phyloP scores from a whole-genome alignment of 2,113 vertebrate genomes.

The Saiga tatarica region DNA sequence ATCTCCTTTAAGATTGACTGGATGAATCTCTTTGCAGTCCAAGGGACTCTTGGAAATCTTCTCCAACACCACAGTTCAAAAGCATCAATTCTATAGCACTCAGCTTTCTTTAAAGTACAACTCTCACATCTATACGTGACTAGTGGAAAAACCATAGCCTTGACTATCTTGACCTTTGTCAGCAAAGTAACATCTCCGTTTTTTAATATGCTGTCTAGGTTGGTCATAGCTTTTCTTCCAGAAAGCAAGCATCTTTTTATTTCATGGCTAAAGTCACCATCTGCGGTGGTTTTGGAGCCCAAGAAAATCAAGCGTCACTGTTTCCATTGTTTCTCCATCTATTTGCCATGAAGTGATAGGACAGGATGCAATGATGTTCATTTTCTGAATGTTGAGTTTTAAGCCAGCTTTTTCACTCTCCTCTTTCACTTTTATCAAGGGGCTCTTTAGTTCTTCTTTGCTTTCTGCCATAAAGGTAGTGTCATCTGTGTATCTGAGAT shows the following conservation, averaged over 20 bases:
- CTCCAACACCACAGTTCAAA: neutral
- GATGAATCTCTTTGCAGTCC: neutral
- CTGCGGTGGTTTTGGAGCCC: neutral
- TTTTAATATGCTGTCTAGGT: neutral
- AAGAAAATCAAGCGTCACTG: neutral
- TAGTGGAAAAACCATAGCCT: neutral
- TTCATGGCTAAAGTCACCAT: neutral
- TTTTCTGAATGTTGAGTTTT: neutral
- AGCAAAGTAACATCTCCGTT: neutral
- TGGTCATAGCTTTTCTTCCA: neutral
- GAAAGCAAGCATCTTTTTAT: neutral
- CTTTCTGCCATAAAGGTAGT: neutral
- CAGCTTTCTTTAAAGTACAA: neutral
- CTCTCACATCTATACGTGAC: neutral
- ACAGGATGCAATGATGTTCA: neutral
- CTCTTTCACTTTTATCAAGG: neutral
- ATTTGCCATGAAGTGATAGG: neutral
- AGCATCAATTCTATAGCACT: neutral
- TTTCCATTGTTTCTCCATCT: neutral
- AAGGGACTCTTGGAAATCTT: neutral
- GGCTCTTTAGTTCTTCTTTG: neutral
- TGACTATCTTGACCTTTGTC: neutral
- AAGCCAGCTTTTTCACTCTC: neutral
- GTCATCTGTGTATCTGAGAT: neutral
- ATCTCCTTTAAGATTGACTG: neutral